These are phyloP conservation scores for Carabus problematicus DNA, from an alignment of 2,888 invertebrate genomes.

Conservation along the genomic window DNA sequence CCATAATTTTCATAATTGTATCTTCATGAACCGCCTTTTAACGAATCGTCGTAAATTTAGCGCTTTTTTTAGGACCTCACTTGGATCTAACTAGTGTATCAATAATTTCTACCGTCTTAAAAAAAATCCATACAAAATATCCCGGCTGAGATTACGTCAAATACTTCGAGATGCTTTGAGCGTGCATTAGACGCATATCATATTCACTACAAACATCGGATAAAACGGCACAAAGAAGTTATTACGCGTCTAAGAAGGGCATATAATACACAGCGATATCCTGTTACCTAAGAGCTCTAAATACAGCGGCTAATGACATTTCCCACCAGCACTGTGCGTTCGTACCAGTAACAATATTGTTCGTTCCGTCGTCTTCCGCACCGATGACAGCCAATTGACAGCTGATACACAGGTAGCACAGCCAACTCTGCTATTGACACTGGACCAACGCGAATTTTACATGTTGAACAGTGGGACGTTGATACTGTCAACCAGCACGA, in stretches of 20 bases:
- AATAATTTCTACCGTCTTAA: too few species aligned
- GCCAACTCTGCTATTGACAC: conserved; percentile 24
- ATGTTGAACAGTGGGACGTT: conserved; percentile 16
- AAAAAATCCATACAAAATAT: too few species aligned
- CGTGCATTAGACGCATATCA: conserved; percentile 30
- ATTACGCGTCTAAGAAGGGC: conserved; percentile 39
- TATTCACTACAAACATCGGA: conserved; percentile 29
- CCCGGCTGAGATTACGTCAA: too few species aligned
- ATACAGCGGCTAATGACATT: conserved; percentile 34
- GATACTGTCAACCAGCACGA: background rate
- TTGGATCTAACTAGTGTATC: too few species aligned
- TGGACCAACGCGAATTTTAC: conserved; percentile 17
- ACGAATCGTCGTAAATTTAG: too few species aligned
- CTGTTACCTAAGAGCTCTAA: conserved; percentile 40
- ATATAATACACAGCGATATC: conserved; percentile 40
- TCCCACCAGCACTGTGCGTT: conserved; percentile 6
- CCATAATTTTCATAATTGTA: too few species aligned
- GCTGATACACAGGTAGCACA: conserved; percentile 34
- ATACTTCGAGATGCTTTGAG: background rate
- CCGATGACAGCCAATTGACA: conserved; percentile 38
- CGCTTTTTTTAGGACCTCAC: too few species aligned
- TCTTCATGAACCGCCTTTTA: too few species aligned
- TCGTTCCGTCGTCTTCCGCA: conserved; percentile 15
- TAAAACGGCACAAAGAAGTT: conserved; percentile 36
- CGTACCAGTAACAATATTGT: conserved; percentile 16